Conservation (phyloP, 2,888 invertebrate species). For the Salpingus planirostris region DNA sequence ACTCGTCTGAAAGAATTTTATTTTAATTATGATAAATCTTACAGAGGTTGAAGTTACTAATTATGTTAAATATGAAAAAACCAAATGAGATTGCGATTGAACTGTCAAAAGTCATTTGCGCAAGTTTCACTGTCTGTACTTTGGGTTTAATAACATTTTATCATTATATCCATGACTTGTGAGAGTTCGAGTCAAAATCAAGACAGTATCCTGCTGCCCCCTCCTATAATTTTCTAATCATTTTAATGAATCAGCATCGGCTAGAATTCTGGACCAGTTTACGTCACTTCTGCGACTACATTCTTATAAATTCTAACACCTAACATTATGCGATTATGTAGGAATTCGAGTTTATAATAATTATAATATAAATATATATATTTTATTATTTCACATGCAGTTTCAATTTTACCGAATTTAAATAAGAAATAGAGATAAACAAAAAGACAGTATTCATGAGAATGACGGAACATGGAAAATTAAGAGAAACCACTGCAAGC, state of each 20-base stretch:
- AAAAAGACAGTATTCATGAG: no score
- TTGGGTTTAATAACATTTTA: no score
- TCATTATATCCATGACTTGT: conserved; percentile 6
- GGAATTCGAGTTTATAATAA: conserved; percentile 4
- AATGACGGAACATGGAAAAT: no score
- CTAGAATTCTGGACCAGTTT: conserved; percentile 10
- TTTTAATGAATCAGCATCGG: conserved; percentile 9
- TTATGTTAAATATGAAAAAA: conserved; percentile 7
- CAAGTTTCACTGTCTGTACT: no score
- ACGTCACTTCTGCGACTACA: conserved; percentile 11
- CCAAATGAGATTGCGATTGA: conserved; percentile 4
- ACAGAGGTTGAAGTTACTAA: no score
- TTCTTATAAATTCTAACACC: conserved; percentile 12
- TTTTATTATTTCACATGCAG: no score
- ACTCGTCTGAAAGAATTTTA: conserved; percentile 13
- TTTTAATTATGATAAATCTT: conserved; percentile 9
- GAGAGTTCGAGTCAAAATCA: conserved; percentile 6
- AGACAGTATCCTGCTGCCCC: conserved; percentile 16
- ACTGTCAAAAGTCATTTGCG: conserved; percentile 8
- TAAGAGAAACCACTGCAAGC: no score
- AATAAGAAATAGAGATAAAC: no score
- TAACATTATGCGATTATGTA: conserved; percentile 10
- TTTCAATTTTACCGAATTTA: conserved; percentile 4
- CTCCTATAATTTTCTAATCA: conserved; percentile 8
- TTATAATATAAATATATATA: conserved; percentile 4